A percentile compares a stretch with the other conserved stretches of the same genome.
Conservation (phyloP, 2,888 invertebrate genomes). For the Mechanitis messenoides region DNA sequence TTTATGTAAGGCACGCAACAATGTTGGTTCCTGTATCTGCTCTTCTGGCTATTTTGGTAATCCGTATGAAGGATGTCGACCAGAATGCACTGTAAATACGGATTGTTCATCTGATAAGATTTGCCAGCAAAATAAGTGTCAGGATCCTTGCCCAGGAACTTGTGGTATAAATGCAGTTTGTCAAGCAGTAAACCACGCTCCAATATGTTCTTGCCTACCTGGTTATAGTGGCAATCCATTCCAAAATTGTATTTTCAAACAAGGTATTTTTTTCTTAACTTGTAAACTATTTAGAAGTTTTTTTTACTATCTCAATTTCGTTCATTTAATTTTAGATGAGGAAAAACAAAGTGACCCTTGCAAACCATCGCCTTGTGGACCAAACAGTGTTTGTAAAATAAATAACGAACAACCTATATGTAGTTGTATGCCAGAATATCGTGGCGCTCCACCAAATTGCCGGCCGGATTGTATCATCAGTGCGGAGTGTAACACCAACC, state of each 20-base stretch:
- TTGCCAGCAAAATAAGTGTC: slow-evolving; percentile 84
- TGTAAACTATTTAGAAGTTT: no score
- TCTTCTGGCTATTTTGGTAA: slow-evolving; percentile 79
- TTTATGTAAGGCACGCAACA: slow-evolving; percentile 80
- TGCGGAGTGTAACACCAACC: slow-evolving; percentile 81
- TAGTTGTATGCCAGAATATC: slow-evolving; percentile 80
- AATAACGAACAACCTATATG: slow-evolving; percentile 83
- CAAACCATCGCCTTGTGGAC: slow-evolving; percentile 87
- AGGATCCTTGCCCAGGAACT: slow-evolving; percentile 85
- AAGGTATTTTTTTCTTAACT: slow-evolving; percentile 43
- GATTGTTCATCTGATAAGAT: slow-evolving; percentile 84
- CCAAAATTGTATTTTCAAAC: slow-evolving; percentile 51
- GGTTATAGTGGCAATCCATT: slow-evolving; percentile 81
- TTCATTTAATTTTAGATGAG: slow-evolving; percentile 45
- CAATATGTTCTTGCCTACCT: slow-evolving; percentile 80
- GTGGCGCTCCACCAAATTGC: slow-evolving; percentile 82
- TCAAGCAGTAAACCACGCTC: slow-evolving; percentile 82
- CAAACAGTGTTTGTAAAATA: slow-evolving; percentile 87
- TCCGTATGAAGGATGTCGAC: slow-evolving; percentile 82
- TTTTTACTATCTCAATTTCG: not conserved
- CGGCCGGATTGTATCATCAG: slow-evolving; percentile 84
- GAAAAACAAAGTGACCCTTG: slow-evolving; percentile 77
- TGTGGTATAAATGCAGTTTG: slow-evolving; percentile 85
- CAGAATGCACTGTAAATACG: slow-evolving; percentile 84
- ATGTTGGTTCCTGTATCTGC: slow-evolving; percentile 84